Evolutionary conservation across 2,888 invertebrate genomes (phyloP).

Genomic region (Drosophila flavopinicola): DNA sequence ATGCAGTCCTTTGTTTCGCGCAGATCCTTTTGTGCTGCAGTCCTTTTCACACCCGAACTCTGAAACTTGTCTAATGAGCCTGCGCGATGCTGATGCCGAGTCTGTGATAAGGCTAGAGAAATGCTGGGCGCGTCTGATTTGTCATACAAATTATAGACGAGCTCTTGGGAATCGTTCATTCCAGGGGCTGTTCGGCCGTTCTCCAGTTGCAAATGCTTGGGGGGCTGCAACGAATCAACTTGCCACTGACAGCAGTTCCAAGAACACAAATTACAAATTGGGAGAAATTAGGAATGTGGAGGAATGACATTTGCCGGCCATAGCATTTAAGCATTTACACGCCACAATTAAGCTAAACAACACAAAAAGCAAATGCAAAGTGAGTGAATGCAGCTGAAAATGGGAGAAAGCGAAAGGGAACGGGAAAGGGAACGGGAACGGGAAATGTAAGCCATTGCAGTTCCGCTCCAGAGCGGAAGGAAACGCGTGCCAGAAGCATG

Average conservation of each 20-base stretch:
- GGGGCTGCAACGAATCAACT: slow-evolving; percentile 24
- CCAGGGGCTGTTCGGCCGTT: slow-evolving; percentile 8
- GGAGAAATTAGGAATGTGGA: slow-evolving; percentile 28
- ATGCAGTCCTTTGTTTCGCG: slow-evolving; percentile 20
- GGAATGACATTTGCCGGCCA: slow-evolving; percentile 38
- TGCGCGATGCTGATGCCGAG: slow-evolving; percentile 45
- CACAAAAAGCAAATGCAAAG: slow-evolving; percentile 45
- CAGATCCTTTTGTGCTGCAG: slow-evolving; percentile 45
- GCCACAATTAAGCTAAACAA: slow-evolving; percentile 51
- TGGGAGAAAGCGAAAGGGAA: too few species aligned
- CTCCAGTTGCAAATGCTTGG: slow-evolving; percentile 34
- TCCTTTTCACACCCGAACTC: slow-evolving; percentile 59
- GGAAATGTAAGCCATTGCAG: slow-evolving; percentile 38
- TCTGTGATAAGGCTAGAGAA: slow-evolving; percentile 40
- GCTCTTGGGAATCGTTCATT: slow-evolving; percentile 3
- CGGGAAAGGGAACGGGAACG: slow-evolving; percentile 20
- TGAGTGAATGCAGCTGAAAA: slow-evolving; percentile 40
- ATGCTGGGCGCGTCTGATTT: slow-evolving; percentile 54
- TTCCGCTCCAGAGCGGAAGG: slow-evolving; percentile 60
- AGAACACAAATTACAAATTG: neutral
- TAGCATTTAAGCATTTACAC: slow-evolving; percentile 52
- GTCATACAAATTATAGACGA: slow-evolving; percentile 54
- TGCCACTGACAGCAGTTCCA: slow-evolving; percentile 9
- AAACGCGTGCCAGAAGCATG: slow-evolving; percentile 65
- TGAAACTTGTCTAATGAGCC: slow-evolving; percentile 54